Conservation (phyloP, 2,113 vertebrate species). For the Trogon surrucura region DNA sequence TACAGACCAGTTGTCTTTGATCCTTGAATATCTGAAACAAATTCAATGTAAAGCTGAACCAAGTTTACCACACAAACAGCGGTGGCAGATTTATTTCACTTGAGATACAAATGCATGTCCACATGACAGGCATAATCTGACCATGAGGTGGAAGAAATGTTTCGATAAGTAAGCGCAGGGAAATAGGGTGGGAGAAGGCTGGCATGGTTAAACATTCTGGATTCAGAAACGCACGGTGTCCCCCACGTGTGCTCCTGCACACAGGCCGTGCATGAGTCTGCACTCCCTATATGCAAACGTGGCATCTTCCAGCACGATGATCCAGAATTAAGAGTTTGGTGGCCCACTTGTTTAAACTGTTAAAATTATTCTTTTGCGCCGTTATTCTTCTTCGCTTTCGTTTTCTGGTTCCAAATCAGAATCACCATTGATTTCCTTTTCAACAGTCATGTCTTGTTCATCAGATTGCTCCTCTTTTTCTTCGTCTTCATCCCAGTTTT, state of each 20-base stretch:
- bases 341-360: conserved; percentile 37
- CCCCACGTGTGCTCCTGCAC: conserved; percentile 39
- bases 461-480: conserved; percentile 72
- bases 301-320: conserved; percentile 39
- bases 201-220: conserved; percentile 59
- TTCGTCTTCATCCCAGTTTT: conserved; percentile 89
- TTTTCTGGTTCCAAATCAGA: conserved; percentile 93
- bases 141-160: conserved; percentile 62
- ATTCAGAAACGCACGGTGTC: conserved; percentile 50
- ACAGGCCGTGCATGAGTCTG: conserved; percentile 10
- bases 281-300: conserved; percentile 41
- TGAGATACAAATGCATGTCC: conserved; percentile 70
- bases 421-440: conserved; percentile 92
- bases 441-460: conserved; percentile 79
- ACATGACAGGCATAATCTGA: conserved; percentile 55
- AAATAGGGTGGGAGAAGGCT: conserved; percentile 64
- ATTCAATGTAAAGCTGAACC: conserved; percentile 74
- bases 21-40: conserved; percentile 64
- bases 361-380: background rate
- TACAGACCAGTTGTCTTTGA: conserved; percentile 66
- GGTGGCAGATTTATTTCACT: conserved; percentile 69
- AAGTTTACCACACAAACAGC: conserved; percentile 70
- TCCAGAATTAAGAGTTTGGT: conserved; percentile 46
- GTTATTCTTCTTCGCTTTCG: conserved; percentile 95
- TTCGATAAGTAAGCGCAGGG: conserved; percentile 65